Evolutionary conservation across 2,797 vertebrate genomes (phyloP), one percentile per base, ranked within the genome.

Genomic region (Adrianichthys oophorus): DNA sequence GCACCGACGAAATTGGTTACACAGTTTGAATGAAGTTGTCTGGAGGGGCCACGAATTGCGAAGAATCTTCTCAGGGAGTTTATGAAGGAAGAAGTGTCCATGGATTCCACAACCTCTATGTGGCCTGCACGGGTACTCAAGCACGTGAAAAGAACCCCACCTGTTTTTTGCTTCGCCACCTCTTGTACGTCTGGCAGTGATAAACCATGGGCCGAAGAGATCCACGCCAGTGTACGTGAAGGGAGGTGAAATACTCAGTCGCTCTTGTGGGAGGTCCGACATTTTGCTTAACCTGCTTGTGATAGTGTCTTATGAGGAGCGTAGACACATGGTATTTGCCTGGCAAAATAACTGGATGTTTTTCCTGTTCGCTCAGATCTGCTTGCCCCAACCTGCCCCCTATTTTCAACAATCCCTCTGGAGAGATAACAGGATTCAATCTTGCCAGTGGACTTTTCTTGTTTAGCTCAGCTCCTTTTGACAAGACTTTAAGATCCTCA

Each of bases 41-140:
- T 18, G 7, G 21, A 43, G 16, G 52, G 52, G 4, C 52, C 41
- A 0, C 21, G 5, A 15, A 54, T 54, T 16, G 40, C 40, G 41
- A n/a, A 42, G 51, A 42, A 53, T 24, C 19, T 42, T 53, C 32
- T 7, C 1, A 53, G 17, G 8, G 19, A 24, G 15, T 47, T 56
- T 7, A 47, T 47, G 26, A 47, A 56, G 3, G 55, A 55, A 44
- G 41, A 55, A 18, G 41, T 17, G n/a, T 45, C 42, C 4, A 15
- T 18, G 5, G 6, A 29, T 13, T 44, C 53, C 26, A 44, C 43
- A 15, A 54, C 52, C 23, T 54, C 52, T 12, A 54, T 54, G 17
- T 26, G 1, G 41, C 15, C 23, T 1, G 41, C 21, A 43, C 3
- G 12, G 7, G 41, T 43, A 21, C 41, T 54, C 41, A 54, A 15